Base-by-base conservation (phyloP, 2,797 vertebrate genomes). In the Girardinus metallicus region DNA sequence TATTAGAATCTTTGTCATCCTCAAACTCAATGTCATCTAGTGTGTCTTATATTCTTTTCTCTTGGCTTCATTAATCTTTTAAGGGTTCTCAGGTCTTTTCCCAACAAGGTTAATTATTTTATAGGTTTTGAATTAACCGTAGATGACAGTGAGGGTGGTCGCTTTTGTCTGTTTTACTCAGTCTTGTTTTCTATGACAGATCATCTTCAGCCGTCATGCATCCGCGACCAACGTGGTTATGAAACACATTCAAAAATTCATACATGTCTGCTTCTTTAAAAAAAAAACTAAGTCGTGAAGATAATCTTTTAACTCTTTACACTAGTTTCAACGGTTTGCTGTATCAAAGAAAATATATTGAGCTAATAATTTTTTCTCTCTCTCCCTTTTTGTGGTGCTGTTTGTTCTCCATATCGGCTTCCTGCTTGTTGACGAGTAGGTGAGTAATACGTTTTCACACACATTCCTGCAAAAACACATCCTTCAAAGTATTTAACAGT, bases 391-490 rank as follows among this genome's bases (percentile, higher is more conserved):
- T 75, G 6, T 77, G 76, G 55, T 79, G 15, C 29, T 62, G 70
- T 47, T 84, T 76, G 43, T 68, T 57, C 53, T 82, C 51, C 36
- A 5, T 46, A 16, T 75, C 2, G 23, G 21, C 43, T 82, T 44
- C 70, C 68, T 39, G 71, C 76, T 76, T 76, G 5, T 79, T 46
- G 70, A 79, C 49, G 66, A 87, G 64, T 74, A 92, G 86, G 85
- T 88, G 78, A 91, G 84, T 87, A 86, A 70, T n/a, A 26, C 1
- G 5, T 6, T 41, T 43, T 70, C 36, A 43, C 66, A 70, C 66
- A 26, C 36, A 70, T 70, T 41, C 66, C 66, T 13, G 21, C 39
- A 41, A 43, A 41, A 70, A 43, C 66, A 43, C 64, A 41, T 68
- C 18, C 36, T 68, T 68, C 18, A 21, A 62, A 26, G 36, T 23